Percentiles rank a stretch among this genome's conserved stretches.
Conservation (phyloP, 53 echinoderm and acorn worm genomes). For the Echinometra lucunter region DNA sequence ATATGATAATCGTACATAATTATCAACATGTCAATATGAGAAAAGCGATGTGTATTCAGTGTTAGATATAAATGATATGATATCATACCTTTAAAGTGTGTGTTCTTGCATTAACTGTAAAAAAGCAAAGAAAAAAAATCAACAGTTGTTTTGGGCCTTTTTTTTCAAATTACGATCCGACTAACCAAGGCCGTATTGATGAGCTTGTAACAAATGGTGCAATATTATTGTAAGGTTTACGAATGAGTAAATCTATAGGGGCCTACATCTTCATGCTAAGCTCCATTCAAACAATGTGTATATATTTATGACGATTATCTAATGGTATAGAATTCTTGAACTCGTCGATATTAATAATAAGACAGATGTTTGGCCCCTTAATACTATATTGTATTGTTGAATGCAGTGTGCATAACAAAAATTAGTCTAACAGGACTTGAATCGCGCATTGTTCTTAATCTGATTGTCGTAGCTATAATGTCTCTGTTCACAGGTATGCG, state of each 20-base stretch:
- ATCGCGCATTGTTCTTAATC: neutral
- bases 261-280: neutral
- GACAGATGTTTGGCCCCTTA: neutral
- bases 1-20: neutral
- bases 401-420: neutral
- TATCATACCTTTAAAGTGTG: neutral
- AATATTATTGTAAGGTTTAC: neutral
- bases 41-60: neutral
- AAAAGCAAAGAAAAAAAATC: neutral
- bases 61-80: neutral
- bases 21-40: neutral
- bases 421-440: neutral
- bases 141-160: neutral
- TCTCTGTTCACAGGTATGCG: neutral
- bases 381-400: neutral
- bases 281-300: neutral
- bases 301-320: neutral
- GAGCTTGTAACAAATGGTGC: neutral
- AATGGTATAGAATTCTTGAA: neutral
- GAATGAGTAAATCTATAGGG: neutral
- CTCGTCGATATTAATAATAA: neutral
- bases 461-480: neutral
- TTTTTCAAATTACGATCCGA: neutral
- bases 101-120: neutral
- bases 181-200: neutral